These are phyloP conservation scores for Malaclemys terrapin DNA, from an alignment of 2,113 vertebrate genomes.

Conservation along the genomic window DNA sequence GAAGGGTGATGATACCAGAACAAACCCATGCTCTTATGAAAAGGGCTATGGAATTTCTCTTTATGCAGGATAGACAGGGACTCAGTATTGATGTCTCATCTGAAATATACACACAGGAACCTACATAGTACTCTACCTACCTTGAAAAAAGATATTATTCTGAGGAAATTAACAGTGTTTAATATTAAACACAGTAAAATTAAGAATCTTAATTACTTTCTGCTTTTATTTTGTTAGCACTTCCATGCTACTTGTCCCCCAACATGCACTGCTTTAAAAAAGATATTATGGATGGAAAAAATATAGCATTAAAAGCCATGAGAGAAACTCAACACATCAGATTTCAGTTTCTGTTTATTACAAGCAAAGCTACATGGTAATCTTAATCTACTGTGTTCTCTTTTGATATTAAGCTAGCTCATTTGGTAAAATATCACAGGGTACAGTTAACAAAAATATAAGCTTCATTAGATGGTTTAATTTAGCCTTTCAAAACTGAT, in stretches of 20 bases:
- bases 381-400: background rate
- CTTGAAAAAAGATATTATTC: background rate
- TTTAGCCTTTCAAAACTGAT: background rate
- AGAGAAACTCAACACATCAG: background rate
- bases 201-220: background rate
- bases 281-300: background rate
- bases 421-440: background rate
- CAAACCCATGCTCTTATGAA: background rate
- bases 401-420: background rate
- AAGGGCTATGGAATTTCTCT: background rate
- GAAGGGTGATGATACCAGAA: fast-evolving
- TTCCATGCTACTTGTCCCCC: background rate
- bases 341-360: background rate
- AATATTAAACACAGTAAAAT: background rate
- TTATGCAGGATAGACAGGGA: background rate
- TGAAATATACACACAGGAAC: background rate
- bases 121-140: background rate
- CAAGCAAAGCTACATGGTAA: background rate
- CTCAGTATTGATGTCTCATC: background rate
- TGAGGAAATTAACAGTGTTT: background rate
- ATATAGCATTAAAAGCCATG: background rate
- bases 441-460: conserved; percentile 32
- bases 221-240: background rate
- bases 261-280: background rate
- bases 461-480: background rate